Evolutionary conservation across 2,113 vertebrate species (phyloP), one percentile per base, ranked within the genome.

Genomic region (Blennius ocellaris): DNA sequence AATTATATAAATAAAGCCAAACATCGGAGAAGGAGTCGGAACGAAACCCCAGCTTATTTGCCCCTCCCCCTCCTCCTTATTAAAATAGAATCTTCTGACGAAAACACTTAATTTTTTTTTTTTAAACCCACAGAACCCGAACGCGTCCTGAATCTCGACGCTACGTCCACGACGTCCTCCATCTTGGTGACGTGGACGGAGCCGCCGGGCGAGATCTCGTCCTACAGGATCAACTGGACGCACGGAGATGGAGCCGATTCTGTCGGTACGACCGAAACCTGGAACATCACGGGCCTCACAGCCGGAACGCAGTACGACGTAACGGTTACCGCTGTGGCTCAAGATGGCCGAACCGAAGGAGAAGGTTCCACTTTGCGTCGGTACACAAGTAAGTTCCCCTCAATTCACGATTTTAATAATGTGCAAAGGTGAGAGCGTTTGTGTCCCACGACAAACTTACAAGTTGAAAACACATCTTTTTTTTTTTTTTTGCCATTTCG

Each of bases 151-250:
- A 30, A 76, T 39, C 53, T 82, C 1, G 67, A 0, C 43, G 44
- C 65, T 3, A 15, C n/a, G 53, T 1, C 2, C 52, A 15, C 14
- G 48, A 83, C 82, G 63, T 69, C 63, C 0, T 85, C 73, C 39
- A 5, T 92, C 7, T 58, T 1, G 55, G 3, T 87, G 68, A 77
- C 0, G 11, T 89, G 86, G 88, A 79, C 0, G 10, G 1, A 65
- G 60, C 82, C 80, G 64, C 1, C 10, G 3, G 82, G 76, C 68
- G 17, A 6, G 5, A 67, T 41, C 21, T 76, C 38, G 0, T 74
- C 7, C 73, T 88, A 79, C 48, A 77, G 3, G 63, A 72, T 88
- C 6, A 0, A 64, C 10, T 79, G 74, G 82, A 76, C 1, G 6
- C 7, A 1, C 58, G 68, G 55, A 53, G n/a, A 44, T 44, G 40